Base-by-base conservation (phyloP, 2,797 vertebrate species). In the Manis pentadactyla region DNA sequence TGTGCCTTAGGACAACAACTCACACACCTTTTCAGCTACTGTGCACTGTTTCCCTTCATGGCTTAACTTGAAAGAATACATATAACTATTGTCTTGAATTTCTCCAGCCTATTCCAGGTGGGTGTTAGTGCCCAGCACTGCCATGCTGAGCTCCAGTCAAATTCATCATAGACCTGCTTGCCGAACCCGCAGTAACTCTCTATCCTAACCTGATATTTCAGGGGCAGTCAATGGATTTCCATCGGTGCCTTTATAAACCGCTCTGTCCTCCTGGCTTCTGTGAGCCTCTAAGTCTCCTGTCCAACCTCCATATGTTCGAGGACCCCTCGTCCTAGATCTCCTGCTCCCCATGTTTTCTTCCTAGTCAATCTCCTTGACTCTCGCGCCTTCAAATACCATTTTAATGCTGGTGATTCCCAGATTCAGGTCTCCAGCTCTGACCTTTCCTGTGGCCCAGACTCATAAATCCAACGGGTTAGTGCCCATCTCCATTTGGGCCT, bases 1-100 rank as follows among this genome's bases (percentile, higher is more conserved):
- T 37, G 23, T 34, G 19, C 17, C 12, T 55, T n/a, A 18, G 23
- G 5, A 64, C 19, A 51, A 51, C 68, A 17, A 7, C 12, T 4
- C 25, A 1, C 0, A 1, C 2, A 2, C 31, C 27, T 18, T 69
- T 31, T 21, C 21, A 42, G 49, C 51, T 23, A 7, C 29, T 4
- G 11, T 2, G 1, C 27, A 7, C 25, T 53, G 59, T 61, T 53
- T 73, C 66, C 53, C 29, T 88, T 66, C 57, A 6, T 10, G 10
- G 69, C 3, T 23, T 51, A 11, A 21, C 10, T 19, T 31, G n/a
- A 4, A 5, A 51, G 27, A 19, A 64, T 10, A 75, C 29, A 49
- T 7, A 3, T n/a, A 11, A 51, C 18, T 11, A 19, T 21, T 75
- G 71, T 31, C 42, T 31, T 23, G 46, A 46, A 0, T 7, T 25